Evolutionary conservation across 1,140 invertebrate species (phyloP), one percentile per base, ranked within the genome.

Genomic region (Solenopsis fugax): DNA sequence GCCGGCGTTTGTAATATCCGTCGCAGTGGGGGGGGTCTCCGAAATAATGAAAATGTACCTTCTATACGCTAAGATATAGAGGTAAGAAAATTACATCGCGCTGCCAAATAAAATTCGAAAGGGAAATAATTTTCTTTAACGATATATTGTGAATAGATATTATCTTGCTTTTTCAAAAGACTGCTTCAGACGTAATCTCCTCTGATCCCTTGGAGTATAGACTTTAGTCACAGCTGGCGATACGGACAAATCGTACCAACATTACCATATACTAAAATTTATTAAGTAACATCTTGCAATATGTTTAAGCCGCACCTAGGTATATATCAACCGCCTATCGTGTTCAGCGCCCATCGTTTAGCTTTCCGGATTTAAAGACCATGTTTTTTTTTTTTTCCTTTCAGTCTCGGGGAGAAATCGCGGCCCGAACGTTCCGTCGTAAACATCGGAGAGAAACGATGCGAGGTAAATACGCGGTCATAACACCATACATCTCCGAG

Each of bases 401-500:
- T 24, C 2, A 21, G 48, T 37, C 29, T 29, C 52, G 37, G 34
- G 34, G 5, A 69, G 41, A 58, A 34, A 60, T 73, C 69, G 21
- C 69, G 41, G 9, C 6, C 34, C 21, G 64, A 54, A 21, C 21
- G 34, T 50, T 41, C 9, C 54, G n/a, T 50, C 41, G 69, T 75
- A 84, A 84, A 84, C 54, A 73, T 64, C 69, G 69, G 21, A 60
- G 80, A 73, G 69, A 71, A 60, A 60, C 69, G 80, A 12, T 56
- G 37, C 65, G 13, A 21, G 34, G 78, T 81, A 81, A 81, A 81
- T 29, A 56, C 78, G 65, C 60, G 76, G 64, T 84, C 69, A 73
- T 62, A 84, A 84, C 41, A 60, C 29, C 69, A 60, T 84, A 84
- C 80, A 73, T 84, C 69, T 84, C 41, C 54, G 21, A 13, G 80